These are phyloP conservation scores for Agriopis marginaria DNA, from an alignment of 2,888 invertebrate genomes.

Conservation along the genomic window DNA sequence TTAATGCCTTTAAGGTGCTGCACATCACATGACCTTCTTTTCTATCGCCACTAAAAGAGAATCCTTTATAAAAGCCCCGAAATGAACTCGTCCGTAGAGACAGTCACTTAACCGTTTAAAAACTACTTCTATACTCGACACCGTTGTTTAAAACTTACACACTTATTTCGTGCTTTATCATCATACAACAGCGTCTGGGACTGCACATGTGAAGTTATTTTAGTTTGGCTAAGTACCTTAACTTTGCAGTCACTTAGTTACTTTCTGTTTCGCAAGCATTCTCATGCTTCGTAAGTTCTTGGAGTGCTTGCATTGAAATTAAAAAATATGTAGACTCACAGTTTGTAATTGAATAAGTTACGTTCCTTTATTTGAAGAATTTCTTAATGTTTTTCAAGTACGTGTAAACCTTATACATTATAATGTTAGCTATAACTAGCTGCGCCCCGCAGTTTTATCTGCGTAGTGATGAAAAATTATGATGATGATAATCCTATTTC, in stretches of 20 bases:
- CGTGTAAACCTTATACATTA: not conserved
- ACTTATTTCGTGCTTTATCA: slow-evolving; percentile 16
- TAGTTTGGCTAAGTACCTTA: slow-evolving; percentile 12
- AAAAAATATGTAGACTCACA: slow-evolving; percentile 13
- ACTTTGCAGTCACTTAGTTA: slow-evolving; percentile 20
- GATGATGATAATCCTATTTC: no score
- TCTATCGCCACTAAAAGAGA: no score
- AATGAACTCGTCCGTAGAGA: not conserved
- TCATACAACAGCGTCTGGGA: slow-evolving; percentile 5
- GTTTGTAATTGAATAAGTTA: not conserved
- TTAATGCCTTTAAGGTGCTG: no score
- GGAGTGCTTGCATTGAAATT: slow-evolving; percentile 16
- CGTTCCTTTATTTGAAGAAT: not conserved
- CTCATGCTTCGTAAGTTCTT: slow-evolving; percentile 7
- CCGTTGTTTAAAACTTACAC: not conserved
- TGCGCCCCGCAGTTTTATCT: no score
- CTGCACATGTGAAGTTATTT: slow-evolving; percentile 17
- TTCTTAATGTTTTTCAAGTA: not conserved
- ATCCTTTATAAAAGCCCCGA: not conserved
- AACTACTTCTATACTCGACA: not conserved
- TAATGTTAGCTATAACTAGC: not conserved
- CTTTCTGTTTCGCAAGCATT: slow-evolving; percentile 9
- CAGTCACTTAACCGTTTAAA: not conserved
- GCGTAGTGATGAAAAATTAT: no score
- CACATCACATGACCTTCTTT: no score